Evolutionary conservation across 2,113 vertebrate genomes (phyloP).

Genomic region (Madoqua kirkii): DNA sequence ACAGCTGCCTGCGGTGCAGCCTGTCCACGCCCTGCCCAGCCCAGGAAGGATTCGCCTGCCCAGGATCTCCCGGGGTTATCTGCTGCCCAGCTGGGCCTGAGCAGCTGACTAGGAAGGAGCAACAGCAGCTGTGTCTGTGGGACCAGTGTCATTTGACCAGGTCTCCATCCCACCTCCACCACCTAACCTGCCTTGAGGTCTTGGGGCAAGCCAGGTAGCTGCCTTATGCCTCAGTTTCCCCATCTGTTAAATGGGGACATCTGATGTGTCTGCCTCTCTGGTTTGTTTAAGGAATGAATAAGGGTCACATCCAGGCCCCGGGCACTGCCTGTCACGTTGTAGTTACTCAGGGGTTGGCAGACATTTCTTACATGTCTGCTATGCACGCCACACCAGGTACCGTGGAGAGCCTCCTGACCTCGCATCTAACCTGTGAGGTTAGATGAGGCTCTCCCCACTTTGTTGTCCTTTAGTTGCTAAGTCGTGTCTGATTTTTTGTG

Average conservation of each 20-base stretch:
- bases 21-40: too few species aligned
- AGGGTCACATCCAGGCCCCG: not conserved
- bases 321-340: not conserved
- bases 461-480: not conserved
- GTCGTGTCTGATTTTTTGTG: not conserved
- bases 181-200: not conserved
- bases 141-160: not conserved
- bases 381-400: not conserved
- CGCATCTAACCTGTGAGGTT: not conserved
- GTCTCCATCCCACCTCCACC: not conserved
- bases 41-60: not conserved
- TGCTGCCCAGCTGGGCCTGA: not conserved
- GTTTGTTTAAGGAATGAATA: not conserved
- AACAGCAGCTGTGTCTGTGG: not conserved
- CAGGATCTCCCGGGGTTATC: not conserved
- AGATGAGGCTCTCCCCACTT: not conserved
- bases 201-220: not conserved
- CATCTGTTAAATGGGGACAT: not conserved
- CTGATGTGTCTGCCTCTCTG: not conserved
- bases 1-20: fast-evolving
- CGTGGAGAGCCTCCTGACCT: not conserved
- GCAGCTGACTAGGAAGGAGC: not conserved
- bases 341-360: not conserved
- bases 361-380: not conserved
- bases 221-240: not conserved